Evolutionary conservation across 2,797 vertebrate species (phyloP), one percentile per base, ranked within the genome.

Genomic region (Hydrolagus colliei): DNA sequence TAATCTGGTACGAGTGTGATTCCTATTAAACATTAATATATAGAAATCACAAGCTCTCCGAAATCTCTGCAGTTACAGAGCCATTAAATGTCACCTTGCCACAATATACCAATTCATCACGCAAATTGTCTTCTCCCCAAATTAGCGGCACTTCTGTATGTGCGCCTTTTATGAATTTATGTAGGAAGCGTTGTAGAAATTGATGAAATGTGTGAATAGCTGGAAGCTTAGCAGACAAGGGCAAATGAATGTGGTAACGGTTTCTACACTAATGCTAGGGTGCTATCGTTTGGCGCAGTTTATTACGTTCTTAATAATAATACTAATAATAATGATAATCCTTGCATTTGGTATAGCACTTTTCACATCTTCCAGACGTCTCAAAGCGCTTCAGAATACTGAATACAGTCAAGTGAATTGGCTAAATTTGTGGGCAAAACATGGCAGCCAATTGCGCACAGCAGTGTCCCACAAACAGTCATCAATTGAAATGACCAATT

Each of bases 41-140:
- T 65, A 27, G 22, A 35, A 32, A 65, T 63, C 78, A 79, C 61
- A 79, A 79, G 22, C 77, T 79, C 77, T 67, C 61, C 11, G 35
- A 67, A 4, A 14, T 22, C 9, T 67, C 62, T 80, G 65, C 13
- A 80, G 78, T 61, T 80, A 63, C 18, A 65, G 62, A 16, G 78
- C 67, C 78, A 80, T 65, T 65, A 65, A 80, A 22, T 80, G 78
- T 80, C 78, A 80, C 62, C 9, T 13, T 7, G 22, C 62, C 18
- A 63, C n/a, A 67, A 80, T 67, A 80, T 65, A 63, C 61, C 62
- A 80, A 63, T 80, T 27, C 67, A 80, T 80, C 78, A 80, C 78
- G 14, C 78, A 80, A 80, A 80, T 80, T 32, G 62, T 61, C 78
- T 80, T 80, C 62, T 65, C 78, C 41, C 62, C 67, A 80, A 80